Evolutionary conservation across 2,797 vertebrate genomes (phyloP), one percentile per base, ranked within the genome.

Genomic region (Okamejei kenojei): DNA sequence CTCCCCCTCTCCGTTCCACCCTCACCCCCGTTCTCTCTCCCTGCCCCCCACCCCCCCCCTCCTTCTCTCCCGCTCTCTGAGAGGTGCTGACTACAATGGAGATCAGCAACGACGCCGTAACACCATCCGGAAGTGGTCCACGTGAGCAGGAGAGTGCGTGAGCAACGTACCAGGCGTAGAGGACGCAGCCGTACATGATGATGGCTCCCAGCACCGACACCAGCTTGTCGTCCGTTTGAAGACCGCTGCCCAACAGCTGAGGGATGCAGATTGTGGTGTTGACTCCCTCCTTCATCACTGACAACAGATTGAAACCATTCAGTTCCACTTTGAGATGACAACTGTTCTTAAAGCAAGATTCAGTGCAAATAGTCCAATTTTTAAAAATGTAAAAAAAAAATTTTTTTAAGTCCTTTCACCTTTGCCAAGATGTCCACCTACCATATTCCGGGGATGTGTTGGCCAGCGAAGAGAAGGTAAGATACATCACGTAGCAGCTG

Each of bases 401-500:
- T 19, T 15, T 7, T 74, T 35, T 65, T 0, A 38, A 38, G 38
- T 65, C 63, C 13, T 61, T 38, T 58, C n/a, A 93, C 68, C 15
- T 73, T 61, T 29, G 35, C 17, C 9, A 29, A 54, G 77, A 58
- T 77, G 17, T 58, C 32, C 63, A 96, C 98, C 97, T 95, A 99
- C 99, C 95, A 1, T 95, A 95, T 95, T 99, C 98, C 94, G 95
- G 96, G 17, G 99, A 98, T 94, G 99, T 99, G 96, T 98, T 99
- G 94, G 98, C 97, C 93, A 99, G 96, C 1, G 99, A 97, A 3
- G 99, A 99, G 95, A 99, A 99, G 61, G 99, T 99, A 94, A 99
- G 98, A 94, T 99, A 99, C 95, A 99, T 99, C 94, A 99, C 98
- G 0, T 99, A 99, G 94, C 99, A 97, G 94, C 98, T 99, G 96